Conservation (phyloP, 2,113 vertebrate species). For the Emydocephalus ijimae region DNA sequence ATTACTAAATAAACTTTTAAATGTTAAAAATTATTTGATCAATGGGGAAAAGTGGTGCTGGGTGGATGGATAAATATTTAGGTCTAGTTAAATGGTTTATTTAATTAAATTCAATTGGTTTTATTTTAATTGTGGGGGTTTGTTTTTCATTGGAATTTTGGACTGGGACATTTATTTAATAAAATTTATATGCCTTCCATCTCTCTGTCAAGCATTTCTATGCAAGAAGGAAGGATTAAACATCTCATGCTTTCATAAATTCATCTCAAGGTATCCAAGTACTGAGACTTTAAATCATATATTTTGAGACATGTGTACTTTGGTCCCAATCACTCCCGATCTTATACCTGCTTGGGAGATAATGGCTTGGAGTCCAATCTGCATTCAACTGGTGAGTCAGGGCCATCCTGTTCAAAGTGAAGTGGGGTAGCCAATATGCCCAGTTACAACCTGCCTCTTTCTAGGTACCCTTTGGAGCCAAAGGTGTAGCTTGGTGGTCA, state of each 20-base stretch:
- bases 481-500: not conserved
- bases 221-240: not conserved
- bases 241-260: not conserved
- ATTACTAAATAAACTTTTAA: not conserved
- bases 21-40: not conserved
- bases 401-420: not conserved
- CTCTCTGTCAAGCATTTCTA: not conserved
- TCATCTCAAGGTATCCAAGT: not conserved
- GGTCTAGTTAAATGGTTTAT: not conserved
- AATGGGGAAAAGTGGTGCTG: not conserved
- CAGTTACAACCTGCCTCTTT: not conserved
- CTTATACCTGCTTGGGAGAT: not conserved
- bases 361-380: not conserved
- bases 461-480: not conserved
- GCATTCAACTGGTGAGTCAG: not conserved
- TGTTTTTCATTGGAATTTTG: not conserved
- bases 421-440: not conserved
- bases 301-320: not conserved
- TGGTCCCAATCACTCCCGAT: not conserved
- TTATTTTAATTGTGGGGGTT: not conserved
- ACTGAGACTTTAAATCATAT: no score
- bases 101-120: not conserved
- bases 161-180: not conserved
- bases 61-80: not conserved
- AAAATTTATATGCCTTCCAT: not conserved